These are phyloP conservation scores for Psephotus haematonotus DNA, from an alignment of 2,113 vertebrate species.

Conservation along the genomic window DNA sequence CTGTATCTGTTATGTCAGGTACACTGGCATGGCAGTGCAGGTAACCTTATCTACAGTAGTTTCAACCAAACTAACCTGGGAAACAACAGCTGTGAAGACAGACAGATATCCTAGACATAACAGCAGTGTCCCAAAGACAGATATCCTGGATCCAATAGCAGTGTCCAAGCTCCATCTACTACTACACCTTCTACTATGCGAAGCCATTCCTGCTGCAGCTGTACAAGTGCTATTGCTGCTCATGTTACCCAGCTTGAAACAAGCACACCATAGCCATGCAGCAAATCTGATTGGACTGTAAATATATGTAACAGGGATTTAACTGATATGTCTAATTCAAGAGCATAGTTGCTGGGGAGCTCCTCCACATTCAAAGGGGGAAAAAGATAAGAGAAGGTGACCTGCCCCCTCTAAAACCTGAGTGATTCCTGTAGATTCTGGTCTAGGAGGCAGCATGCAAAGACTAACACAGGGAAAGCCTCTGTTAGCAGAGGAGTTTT, in stretches of 20 bases:
- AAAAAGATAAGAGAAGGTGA: neutral
- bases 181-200: neutral
- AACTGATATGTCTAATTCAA: neutral
- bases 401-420: neutral
- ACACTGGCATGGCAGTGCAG: neutral
- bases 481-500: neutral
- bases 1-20: neutral
- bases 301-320: neutral
- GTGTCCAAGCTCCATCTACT: neutral
- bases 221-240: neutral
- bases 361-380: neutral
- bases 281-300: neutral
- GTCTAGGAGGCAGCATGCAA: neutral
- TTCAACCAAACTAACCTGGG: slow-evolving; percentile 32
- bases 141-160: neutral
- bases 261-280: neutral
- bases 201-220: neutral
- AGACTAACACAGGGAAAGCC: neutral
- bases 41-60: slow-evolving; percentile 33
- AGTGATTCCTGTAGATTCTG: neutral
- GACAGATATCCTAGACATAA: neutral
- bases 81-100: neutral
- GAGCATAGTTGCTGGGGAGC: neutral
- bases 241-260: fast-evolving
- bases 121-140: neutral